Evolutionary conservation across 2,113 vertebrate species (phyloP), one percentile per base, ranked within the genome.

Genomic region (Crocuta crocuta): DNA sequence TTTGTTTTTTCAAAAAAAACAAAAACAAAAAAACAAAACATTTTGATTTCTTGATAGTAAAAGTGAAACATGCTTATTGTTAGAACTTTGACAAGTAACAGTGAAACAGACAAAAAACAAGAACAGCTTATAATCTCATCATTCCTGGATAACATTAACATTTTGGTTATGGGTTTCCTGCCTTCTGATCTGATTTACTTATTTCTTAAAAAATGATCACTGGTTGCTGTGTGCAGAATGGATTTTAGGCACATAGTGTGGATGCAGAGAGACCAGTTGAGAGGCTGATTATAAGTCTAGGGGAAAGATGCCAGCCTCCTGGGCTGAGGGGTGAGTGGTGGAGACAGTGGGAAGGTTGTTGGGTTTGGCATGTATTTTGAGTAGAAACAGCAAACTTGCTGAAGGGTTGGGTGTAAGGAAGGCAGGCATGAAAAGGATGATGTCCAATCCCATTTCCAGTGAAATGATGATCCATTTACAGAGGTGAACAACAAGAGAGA

Each of bases 11-110:
- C 28, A 35, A 94, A 97, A 33, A 39, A 80, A 0, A 39, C 28
- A 35, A 94, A 97, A 33, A 39, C n/a, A 80, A 0, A 35, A 94
- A 33, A 39, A n/a, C 74, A 0, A 8, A 48, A 26, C 28, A 82
- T 45, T 95, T 94, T 81, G 28, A 91, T 89, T 95, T 96, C 61
- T 90, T 86, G 33, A 16, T 95, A 88, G 48, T 68, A 80, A 92
- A 92, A 87, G 26, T 58, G 63, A 95, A 94, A 86, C 43, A 35
- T 71, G 50, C 83, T 94, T 92, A 45, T 95, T 94, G 48, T 94
- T 95, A 31, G 58, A 28, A 70, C 88, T 93, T 55, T 96, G 94
- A 96, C 83, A 97, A 94, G 58, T 83, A 73, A 50, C 7, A 65
- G 48, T 90, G 71, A 93, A 93, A 28, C 68, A 76, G 92, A 79